phyloP scores from a whole-genome alignment of 2,888 invertebrate genomes.

The Tenodera sinensis region DNA sequence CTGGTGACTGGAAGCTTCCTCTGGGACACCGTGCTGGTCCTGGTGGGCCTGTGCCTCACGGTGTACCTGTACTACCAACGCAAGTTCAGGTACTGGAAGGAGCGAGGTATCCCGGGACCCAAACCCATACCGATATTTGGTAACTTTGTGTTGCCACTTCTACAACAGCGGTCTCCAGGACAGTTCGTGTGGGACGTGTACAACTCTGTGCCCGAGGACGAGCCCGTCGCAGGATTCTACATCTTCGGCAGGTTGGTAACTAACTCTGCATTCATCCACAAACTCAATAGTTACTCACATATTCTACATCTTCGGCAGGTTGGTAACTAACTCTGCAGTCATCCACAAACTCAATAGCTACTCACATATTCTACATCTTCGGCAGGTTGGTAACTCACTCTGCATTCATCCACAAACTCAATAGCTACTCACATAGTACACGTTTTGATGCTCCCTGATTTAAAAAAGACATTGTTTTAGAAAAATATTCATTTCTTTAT shows the following conservation, averaged over 20 bases:
- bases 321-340: too few species aligned
- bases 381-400: neutral
- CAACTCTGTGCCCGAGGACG: neutral
- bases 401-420: neutral
- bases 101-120: conserved; percentile 18
- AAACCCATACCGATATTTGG: conserved; percentile 27
- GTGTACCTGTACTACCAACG: conserved; percentile 18
- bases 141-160: conserved; percentile 12
- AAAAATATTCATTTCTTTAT: too few species aligned
- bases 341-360: too few species aligned
- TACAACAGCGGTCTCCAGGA: conserved; percentile 10
- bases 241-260: conserved; percentile 23
- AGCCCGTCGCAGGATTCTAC: conserved; percentile 22
- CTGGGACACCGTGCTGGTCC: neutral
- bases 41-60: neutral
- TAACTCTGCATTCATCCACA: too few species aligned
- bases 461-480: too few species aligned
- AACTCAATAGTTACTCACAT: too few species aligned
- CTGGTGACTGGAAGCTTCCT: neutral
- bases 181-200: conserved; percentile 21
- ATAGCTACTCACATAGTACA: too few species aligned
- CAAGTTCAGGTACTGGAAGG: conserved; percentile 27
- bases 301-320: conserved; percentile 24
- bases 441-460: too few species aligned
- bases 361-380: conserved; percentile 26